Evolutionary conservation across 2,888 invertebrate genomes (phyloP), one percentile per base, ranked within the genome.

Genomic region (Biston stratarius): DNA sequence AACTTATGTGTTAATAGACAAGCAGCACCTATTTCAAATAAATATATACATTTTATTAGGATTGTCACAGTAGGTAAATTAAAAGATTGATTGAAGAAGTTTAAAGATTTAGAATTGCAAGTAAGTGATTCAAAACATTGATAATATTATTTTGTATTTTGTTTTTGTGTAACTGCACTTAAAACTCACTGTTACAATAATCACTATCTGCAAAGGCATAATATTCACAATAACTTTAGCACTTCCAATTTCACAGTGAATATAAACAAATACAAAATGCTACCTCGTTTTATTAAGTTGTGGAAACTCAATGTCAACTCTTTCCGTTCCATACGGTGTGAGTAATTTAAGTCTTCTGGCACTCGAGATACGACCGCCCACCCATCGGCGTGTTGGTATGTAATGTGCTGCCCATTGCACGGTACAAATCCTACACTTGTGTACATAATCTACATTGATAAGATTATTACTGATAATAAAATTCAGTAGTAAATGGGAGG

Each of bases 261-360:
- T 15, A 45, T 24, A 59, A 53, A 56, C 59, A 77, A 81, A 79
- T 71, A 73, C 70, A 82, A 73, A 82, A 79, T 74, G 72, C 75
- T 83, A 93, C 94, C 94, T 94, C 94, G 82, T 75, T 91, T 93
- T 77, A 94, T 94, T 79, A 94, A 88, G 83, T 94, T 94, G 78
- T 94, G 93, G 74, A 91, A 92, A 84, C 94, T 94, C 77, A 94
- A 86, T 72, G 92, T 91, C 73, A 94, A 83, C 78, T 92, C 92
- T 77, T 86, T 89, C 33, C 86, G 86, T 85, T 90, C 93, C 93
- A 92, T 93, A 86, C 82, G 87, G 81, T 84, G 76, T 76, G 75
- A 79, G 78, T 79, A 77, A 75, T 77, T 72, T 77, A 77, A 75
- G 71, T 77, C 75, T 77, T 81, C 79, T 61, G 74, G 73, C 70